Percentiles rank a stretch among this genome's conserved stretches.
phyloP scores from a whole-genome alignment of 2,888 invertebrate genomes.

The Aelia acuminata region DNA sequence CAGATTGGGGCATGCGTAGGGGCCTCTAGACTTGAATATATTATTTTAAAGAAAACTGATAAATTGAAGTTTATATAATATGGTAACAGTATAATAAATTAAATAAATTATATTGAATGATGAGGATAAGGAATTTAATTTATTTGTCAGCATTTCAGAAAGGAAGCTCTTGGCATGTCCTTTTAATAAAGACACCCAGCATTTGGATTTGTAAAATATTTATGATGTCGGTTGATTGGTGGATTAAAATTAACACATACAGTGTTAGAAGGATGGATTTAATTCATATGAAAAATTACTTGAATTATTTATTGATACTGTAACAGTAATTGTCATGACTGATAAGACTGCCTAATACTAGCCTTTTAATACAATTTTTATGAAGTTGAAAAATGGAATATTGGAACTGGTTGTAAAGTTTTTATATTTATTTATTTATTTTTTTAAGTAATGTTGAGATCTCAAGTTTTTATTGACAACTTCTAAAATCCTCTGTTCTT shows the following conservation, averaged over 20 bases:
- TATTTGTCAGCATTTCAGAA: not conserved
- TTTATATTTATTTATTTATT: not conserved
- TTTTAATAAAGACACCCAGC: not conserved
- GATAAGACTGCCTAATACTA: conserved; percentile 42
- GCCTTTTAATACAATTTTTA: conserved; percentile 43
- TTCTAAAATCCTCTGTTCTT: too few species aligned
- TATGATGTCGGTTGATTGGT: not conserved
- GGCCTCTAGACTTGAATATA: too few species aligned
- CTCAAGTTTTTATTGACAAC: not conserved
- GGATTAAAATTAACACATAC: not conserved
- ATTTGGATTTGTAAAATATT: not conserved
- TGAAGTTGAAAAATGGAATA: not conserved
- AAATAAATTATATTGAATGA: not conserved
- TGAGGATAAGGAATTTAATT: not conserved
- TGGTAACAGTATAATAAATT: not conserved
- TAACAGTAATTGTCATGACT: conserved; percentile 12
- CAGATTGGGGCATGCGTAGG: too few species aligned
- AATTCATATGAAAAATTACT: not conserved
- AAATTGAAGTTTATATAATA: not conserved
- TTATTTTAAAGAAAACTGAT: not conserved
- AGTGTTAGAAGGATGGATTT: not conserved
- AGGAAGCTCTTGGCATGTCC: not conserved
- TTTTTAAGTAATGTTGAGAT: not conserved
- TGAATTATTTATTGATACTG: not conserved
- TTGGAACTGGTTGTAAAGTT: not conserved